Evolutionary conservation across 2,888 invertebrate genomes (phyloP).

Genomic region (Acanthosoma haemorrhoidale): DNA sequence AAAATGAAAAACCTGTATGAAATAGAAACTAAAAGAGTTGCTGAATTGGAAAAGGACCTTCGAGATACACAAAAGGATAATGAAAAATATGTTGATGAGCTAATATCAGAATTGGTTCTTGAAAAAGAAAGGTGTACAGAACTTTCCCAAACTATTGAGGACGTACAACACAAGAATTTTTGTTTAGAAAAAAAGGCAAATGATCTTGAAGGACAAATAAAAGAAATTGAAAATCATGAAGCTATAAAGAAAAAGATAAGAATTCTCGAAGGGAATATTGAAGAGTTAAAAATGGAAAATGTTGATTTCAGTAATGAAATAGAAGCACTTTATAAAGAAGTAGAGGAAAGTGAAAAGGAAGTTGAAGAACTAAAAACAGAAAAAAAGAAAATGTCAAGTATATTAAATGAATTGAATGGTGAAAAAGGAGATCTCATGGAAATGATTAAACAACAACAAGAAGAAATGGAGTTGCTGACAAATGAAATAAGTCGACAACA

Average conservation of each 20-base stretch:
- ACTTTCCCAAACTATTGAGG: constrained; percentile 24
- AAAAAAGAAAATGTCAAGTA: constrained; percentile 20
- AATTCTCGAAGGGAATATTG: constrained; percentile 17
- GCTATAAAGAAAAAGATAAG: constrained; percentile 19
- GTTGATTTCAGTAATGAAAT: constrained; percentile 24
- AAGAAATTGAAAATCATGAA: constrained; percentile 3
- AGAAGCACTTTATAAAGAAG: constrained; percentile 16
- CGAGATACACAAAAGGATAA: constrained; percentile 26
- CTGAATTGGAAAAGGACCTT: constrained; percentile 34
- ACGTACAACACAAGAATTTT: constrained; percentile 13
- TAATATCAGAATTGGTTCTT: constrained; percentile 38
- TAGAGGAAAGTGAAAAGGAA: constrained; percentile 23
- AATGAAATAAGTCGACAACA: constrained; percentile 32
- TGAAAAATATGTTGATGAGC: constrained; percentile 37
- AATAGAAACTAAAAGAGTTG: constrained; percentile 11
- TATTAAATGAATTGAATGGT: constrained; percentile 18
- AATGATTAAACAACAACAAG: constrained; percentile 35
- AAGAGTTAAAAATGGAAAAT: constrained; percentile 23
- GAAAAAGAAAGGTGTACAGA: constrained; percentile 38
- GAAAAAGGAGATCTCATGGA: constrained; percentile 35
- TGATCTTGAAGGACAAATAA: constrained; percentile 10
- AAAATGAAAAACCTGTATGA: constrained; percentile 33
- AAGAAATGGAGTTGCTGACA: constrained; percentile 34
- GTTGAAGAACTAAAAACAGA: constrained; percentile 18
- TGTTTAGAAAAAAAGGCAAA: not conserved